Evolutionary conservation across 1,140 invertebrate genomes (phyloP).

Genomic region (Trypoxylus dichotomus): DNA sequence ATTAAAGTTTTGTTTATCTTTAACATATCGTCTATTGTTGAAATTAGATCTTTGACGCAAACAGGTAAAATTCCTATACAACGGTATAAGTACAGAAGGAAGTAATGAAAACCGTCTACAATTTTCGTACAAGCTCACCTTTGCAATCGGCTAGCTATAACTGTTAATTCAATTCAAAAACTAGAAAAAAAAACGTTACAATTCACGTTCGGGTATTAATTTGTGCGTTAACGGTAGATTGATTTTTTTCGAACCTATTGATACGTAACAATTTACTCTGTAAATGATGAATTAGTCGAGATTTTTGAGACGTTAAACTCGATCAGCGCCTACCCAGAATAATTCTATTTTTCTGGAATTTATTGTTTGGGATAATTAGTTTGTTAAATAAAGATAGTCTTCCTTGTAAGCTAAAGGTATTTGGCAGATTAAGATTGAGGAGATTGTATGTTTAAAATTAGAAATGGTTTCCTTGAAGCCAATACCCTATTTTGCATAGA

Average conservation of each 20-base stretch:
- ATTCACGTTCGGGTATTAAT: neutral
- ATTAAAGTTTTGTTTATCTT: neutral
- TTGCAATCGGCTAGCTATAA: neutral
- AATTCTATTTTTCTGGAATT: too few relatives aligned
- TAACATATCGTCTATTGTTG: neutral
- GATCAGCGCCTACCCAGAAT: neutral
- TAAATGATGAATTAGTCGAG: neutral
- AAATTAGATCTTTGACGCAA: conserved; percentile 3
- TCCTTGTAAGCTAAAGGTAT: too few relatives aligned
- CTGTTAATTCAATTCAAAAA: neutral
- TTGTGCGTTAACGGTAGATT: neutral
- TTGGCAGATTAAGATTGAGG: too few relatives aligned
- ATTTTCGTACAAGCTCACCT: neutral
- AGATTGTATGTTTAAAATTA: neutral
- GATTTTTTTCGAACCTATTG: neutral
- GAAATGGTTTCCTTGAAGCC: neutral
- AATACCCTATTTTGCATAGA: too few relatives aligned
- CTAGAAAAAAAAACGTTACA: neutral
- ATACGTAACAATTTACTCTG: neutral
- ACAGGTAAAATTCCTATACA: conserved; percentile 13
- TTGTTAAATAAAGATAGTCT: too few relatives aligned
- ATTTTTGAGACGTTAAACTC: neutral
- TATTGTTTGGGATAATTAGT: too few relatives aligned
- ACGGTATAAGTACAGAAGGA: neutral
- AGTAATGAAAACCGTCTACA: conserved; percentile 2